Evolutionary conservation across 1,140 invertebrate species (phyloP), one percentile per base, ranked within the genome.

Genomic region (Nephila pilipes): DNA sequence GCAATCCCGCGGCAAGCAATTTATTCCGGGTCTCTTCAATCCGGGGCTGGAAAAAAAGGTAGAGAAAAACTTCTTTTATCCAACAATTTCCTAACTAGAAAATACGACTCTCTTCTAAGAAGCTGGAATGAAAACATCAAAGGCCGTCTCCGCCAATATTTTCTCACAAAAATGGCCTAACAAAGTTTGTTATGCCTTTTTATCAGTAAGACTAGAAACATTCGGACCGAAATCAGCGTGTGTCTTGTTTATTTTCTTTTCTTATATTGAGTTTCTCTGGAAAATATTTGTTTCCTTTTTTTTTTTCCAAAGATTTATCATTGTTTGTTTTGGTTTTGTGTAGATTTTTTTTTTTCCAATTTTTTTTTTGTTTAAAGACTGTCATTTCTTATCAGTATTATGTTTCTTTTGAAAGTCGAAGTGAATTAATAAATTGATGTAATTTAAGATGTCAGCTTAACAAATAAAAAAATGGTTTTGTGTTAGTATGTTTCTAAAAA

Each of bases 41-140:
- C 46, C 46, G 46, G n/a, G 46, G 6, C 6, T 10, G 20, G 54
- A 25, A 85, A 57, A 85, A 85, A 85, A 25, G 38, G 80, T 54
- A 5, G 14, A 0, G 57, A 20, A 5, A 85, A 85, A 85, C 83
- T 85, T 85, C 83, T 85, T 85, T 88, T 88, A 88, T 88, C 87
- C 87, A 69, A 38, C 60, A 88, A 88, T 88, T 65, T 88, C 87
- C 87, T 88, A 88, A 88, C 87, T 88, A 88, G 87, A 88, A 88
- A 88, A 88, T 69, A 88, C 87, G 87, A 88, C 36, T 36, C n/a
- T 36, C 58, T n/a, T 69, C 25, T 88, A 69, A 25, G 32, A 38
- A 46, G 36, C 22, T 36, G 4, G 60, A 88, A 88, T 88, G 83
- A 88, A 88, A 88, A 88, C 87, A 88, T 75, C 87, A 88, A 88